These are phyloP conservation scores for Himalopsyche phryganea DNA, from an alignment of 1,140 invertebrate species.

Conservation along the genomic window DNA sequence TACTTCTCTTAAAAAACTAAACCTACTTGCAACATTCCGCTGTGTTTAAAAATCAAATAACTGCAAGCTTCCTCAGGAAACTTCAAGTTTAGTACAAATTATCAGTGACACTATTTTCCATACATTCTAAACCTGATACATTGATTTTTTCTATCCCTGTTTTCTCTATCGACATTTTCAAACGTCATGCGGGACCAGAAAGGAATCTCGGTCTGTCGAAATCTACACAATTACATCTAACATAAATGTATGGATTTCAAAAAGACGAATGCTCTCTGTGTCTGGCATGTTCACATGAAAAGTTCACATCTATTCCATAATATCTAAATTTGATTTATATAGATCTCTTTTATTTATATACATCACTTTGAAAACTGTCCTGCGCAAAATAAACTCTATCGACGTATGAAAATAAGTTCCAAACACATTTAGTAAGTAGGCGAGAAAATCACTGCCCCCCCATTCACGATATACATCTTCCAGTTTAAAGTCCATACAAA, in stretches of 20 bases:
- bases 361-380: neutral
- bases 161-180: slow-evolving; percentile 1
- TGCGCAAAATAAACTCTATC: neutral
- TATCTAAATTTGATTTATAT: neutral
- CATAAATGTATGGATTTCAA: no score
- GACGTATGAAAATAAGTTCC: neutral
- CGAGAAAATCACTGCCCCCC: no score
- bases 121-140: slow-evolving; percentile 20
- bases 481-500: no score
- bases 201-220: neutral
- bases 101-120: slow-evolving; percentile 25
- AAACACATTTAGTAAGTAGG: neutral
- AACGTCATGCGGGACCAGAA: neutral
- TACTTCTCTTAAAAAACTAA: slow-evolving; percentile 27
- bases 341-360: neutral
- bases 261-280: no score
- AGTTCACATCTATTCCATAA: neutral
- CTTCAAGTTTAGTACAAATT: slow-evolving; percentile 4
- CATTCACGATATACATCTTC: no score
- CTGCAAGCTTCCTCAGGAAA: slow-evolving; percentile 3
- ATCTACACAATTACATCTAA: neutral
- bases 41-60: slow-evolving; percentile 9
- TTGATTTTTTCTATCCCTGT: slow-evolving; percentile 7
- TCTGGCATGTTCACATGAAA: neutral
- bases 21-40: slow-evolving; percentile 19